These are phyloP conservation scores for Falcaria lacertinaria DNA, from an alignment of 2,888 invertebrate species.

Conservation along the genomic window DNA sequence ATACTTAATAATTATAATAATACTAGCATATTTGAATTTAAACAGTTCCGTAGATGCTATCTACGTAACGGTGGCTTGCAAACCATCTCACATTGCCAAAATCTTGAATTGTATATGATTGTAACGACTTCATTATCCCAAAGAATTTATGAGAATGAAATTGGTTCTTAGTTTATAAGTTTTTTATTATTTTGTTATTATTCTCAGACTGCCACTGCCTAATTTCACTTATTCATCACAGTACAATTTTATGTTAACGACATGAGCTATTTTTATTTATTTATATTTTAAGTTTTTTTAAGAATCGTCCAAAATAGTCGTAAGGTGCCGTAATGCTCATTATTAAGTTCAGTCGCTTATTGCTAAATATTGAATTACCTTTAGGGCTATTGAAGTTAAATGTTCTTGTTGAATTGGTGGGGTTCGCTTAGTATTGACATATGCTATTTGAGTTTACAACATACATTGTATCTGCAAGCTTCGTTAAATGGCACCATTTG, in stretches of 20 bases:
- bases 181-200: conserved; percentile 22
- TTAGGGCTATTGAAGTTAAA: no score
- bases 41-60: conserved; percentile 43
- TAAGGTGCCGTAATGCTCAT: neutral
- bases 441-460: no score
- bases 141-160: conserved; percentile 57
- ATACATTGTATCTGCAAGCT: no score
- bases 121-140: conserved; percentile 62
- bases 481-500: no score
- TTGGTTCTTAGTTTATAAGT: conserved; percentile 57
- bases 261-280: neutral
- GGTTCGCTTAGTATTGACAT: no score
- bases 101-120: conserved; percentile 49
- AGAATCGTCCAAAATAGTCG: conserved; percentile 1
- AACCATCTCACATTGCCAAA: conserved; percentile 56
- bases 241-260: neutral
- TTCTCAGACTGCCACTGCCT: neutral
- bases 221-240: conserved; percentile 5
- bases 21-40: conserved; percentile 31
- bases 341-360: no score
- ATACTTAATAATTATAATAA: conserved; percentile 27
- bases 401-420: no score
- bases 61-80: conserved; percentile 45
- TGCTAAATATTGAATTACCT: no score
- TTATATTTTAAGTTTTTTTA: neutral